These are phyloP conservation scores for Belonocnema kinseyi DNA, from an alignment of 1,140 invertebrate genomes.

Conservation along the genomic window DNA sequence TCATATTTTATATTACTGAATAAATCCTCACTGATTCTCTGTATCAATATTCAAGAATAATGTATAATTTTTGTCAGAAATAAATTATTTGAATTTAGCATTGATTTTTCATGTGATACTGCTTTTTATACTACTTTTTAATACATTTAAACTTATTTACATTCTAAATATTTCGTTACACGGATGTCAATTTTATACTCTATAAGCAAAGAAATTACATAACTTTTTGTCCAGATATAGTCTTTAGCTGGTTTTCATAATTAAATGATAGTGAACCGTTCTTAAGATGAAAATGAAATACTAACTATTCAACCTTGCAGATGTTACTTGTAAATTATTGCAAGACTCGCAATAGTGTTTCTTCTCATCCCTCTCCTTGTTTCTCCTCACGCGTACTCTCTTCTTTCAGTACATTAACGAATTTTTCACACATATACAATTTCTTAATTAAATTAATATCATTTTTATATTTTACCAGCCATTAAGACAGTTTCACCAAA, in stretches of 20 bases:
- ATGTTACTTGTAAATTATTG: constrained; percentile 29
- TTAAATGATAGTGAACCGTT: constrained; percentile 14
- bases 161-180: too few species aligned
- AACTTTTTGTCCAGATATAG: background rate
- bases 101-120: too few species aligned
- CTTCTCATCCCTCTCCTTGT: constrained; percentile 35
- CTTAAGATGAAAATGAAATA: constrained; percentile 11
- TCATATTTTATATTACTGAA: too few species aligned
- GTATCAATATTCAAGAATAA: too few species aligned
- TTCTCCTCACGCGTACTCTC: constrained; percentile 22
- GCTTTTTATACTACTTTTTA: too few species aligned
- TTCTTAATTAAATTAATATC: background rate
- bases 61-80: too few species aligned
- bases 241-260: background rate
- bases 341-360: constrained; percentile 17
- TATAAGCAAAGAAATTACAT: background rate
- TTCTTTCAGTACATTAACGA: constrained; percentile 25
- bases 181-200: too few species aligned
- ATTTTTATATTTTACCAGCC: background rate
- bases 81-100: too few species aligned
- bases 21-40: too few species aligned
- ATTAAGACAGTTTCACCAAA: too few species aligned
- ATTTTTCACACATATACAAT: constrained; percentile 11
- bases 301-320: constrained; percentile 28
- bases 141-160: too few species aligned